Base-by-base conservation (phyloP, 1,140 invertebrate genomes). In the Drosophila sucinea region DNA sequence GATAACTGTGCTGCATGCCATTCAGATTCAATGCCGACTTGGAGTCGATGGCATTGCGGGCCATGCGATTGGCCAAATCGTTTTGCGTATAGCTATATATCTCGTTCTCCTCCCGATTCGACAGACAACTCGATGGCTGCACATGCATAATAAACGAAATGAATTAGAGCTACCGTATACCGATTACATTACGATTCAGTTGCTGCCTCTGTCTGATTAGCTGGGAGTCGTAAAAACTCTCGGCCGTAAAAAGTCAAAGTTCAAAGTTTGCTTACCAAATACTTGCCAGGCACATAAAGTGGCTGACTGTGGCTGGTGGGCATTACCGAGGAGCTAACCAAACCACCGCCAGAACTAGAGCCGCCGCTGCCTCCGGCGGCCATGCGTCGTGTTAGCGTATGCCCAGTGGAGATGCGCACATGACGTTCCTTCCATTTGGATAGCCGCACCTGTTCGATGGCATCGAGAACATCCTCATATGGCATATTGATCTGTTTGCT, bases 71-170 rank as follows among this genome's bases (percentile, higher is more conserved):
- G 65, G 86, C 91, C 83, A 92, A 89, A 73, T 92, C 91, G 67
- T 92, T 92, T 60, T 92, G 91, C 30, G 91, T 95, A 81, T 97
- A 97, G 65, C 96, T 97, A 92, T 98, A 98, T 89, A 98, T 98
- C 92, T 97, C 96, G 87, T 98, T 97, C 92, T 98, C 96, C 93
- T 98, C 97, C 84, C 96, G 96, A 92, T 97, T 97, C 71, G 96
- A 97, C 63, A 98, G 94, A 92, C 97, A 98, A 92, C 96, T 97
- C 72, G 97, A 97, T 62, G 97, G 97, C 96, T 98, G 93, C 60
- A 77, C 79, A 65, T 86, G 75, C 84, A 90, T 90, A 86, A 81
- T 86, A 77, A 87, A 90, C 56, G 70, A 86, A 76, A 83, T 73
- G 84, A 74, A 89, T 89, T 87, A 87, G 80, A 89, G 65, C 30